phyloP scores from a whole-genome alignment of 2,888 invertebrate genomes.

The Oeneis ivallda region DNA sequence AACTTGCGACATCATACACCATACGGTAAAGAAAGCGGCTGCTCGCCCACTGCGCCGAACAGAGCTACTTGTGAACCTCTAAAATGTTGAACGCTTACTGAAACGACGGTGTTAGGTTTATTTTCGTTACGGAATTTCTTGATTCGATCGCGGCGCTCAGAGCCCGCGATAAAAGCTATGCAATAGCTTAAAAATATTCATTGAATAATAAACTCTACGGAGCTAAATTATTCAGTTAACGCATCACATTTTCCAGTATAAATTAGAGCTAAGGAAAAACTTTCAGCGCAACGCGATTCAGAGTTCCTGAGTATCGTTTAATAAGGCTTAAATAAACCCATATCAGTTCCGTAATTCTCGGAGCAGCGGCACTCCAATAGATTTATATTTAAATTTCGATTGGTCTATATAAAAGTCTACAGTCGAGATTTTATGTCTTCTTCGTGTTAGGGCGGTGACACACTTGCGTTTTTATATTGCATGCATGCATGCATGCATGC shows the following conservation, averaged over 20 bases:
- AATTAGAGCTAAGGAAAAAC: constrained; percentile 6
- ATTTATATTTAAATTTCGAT: constrained; percentile 38
- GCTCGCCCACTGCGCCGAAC: too few relatives aligned
- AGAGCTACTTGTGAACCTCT: too few relatives aligned
- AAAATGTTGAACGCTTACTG: too few relatives aligned
- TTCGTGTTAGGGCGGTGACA: constrained; percentile 12
- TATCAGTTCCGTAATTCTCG: constrained; percentile 23
- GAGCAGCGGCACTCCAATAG: constrained; percentile 19
- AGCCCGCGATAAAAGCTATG: too few relatives aligned
- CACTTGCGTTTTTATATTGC: neutral
- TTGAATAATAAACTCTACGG: neutral
- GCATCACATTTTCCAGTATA: neutral
- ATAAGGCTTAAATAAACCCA: constrained; percentile 24
- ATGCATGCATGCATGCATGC: too few relatives aligned
- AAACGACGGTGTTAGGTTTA: too few relatives aligned
- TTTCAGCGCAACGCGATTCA: constrained; percentile 1
- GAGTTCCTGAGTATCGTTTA: constrained; percentile 17
- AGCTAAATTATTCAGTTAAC: constrained; percentile 2
- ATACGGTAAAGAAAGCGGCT: too few relatives aligned
- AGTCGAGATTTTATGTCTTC: constrained; percentile 17
- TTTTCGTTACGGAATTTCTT: too few relatives aligned
- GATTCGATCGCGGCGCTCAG: too few relatives aligned
- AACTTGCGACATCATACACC: too few relatives aligned
- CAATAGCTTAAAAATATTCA: too few relatives aligned
- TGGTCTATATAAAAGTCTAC: constrained; percentile 31